Evolutionary conservation across 1,140 invertebrate genomes (phyloP).

Genomic region (Brachionus plicatilis): DNA sequence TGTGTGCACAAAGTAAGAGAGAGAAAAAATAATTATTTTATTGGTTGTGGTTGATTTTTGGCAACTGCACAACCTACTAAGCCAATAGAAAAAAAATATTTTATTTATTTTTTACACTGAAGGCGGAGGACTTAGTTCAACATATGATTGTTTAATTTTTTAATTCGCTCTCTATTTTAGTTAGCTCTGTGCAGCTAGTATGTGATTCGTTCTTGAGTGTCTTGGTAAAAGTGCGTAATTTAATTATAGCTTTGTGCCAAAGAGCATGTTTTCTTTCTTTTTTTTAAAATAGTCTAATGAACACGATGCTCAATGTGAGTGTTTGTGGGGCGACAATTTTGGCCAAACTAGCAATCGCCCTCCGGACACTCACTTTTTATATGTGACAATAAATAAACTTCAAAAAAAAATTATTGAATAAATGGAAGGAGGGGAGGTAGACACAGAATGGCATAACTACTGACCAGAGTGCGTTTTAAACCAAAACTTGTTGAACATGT

Average conservation of each 20-base stretch:
- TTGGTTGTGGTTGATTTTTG: background rate
- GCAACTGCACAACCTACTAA: background rate
- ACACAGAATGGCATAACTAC: no score
- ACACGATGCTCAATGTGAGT: background rate
- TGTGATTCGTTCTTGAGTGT: background rate
- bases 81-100: background rate
- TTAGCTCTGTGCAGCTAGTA: background rate
- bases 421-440: background rate
- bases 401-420: background rate
- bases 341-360: background rate
- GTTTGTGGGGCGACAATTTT: background rate
- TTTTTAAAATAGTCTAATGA: background rate
- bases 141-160: background rate
- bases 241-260: constrained; percentile 12
- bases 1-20: no score
- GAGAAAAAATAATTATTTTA: background rate
- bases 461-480: background rate
- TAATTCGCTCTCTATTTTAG: background rate
- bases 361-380: background rate
- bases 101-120: background rate
- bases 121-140: background rate
- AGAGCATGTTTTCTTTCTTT: background rate
- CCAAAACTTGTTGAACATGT: background rate
- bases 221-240: constrained; percentile 33
- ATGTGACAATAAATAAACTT: background rate